Conservation (phyloP, 2,113 vertebrate species). For the Cacatua alba region DNA sequence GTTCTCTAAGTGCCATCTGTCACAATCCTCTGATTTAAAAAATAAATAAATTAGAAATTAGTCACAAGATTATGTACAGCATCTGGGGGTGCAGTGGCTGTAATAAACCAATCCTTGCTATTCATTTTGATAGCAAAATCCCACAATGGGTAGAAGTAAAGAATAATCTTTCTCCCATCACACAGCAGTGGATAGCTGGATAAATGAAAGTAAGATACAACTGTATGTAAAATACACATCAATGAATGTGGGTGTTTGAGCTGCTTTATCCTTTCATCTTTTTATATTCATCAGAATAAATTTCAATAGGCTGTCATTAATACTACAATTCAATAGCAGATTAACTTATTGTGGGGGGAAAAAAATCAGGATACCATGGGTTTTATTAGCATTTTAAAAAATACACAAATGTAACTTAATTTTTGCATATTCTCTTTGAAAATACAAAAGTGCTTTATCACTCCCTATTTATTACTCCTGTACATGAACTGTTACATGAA, state of each 20-base stretch:
- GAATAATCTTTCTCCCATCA: not conserved
- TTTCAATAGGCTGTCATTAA: not conserved
- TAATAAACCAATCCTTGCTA: not conserved
- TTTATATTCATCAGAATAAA: not conserved
- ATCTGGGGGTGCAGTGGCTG: conserved; percentile 7
- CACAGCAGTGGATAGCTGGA: not conserved
- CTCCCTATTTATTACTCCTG: not conserved
- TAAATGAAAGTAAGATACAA: not conserved
- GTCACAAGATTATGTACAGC: not conserved
- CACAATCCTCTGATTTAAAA: conserved; percentile 6
- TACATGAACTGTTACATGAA: not conserved
- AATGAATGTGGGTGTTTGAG: not conserved
- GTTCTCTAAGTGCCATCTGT: conserved; percentile 52
- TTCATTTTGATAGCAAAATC: not conserved
- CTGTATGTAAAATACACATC: not conserved
- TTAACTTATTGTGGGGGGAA: not conserved
- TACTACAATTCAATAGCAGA: not conserved
- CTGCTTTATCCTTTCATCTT: not conserved
- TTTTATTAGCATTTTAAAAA: not conserved
- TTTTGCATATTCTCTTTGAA: not conserved
- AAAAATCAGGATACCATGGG: not conserved
- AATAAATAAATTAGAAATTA: conserved; percentile 27
- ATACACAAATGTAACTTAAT: not conserved
- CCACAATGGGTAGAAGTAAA: not conserved
- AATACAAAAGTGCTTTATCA: not conserved